Evolutionary conservation across 2,113 vertebrate species (phyloP), one percentile per base, ranked within the genome.

Genomic region (Acanthochromis polyacanthus): DNA sequence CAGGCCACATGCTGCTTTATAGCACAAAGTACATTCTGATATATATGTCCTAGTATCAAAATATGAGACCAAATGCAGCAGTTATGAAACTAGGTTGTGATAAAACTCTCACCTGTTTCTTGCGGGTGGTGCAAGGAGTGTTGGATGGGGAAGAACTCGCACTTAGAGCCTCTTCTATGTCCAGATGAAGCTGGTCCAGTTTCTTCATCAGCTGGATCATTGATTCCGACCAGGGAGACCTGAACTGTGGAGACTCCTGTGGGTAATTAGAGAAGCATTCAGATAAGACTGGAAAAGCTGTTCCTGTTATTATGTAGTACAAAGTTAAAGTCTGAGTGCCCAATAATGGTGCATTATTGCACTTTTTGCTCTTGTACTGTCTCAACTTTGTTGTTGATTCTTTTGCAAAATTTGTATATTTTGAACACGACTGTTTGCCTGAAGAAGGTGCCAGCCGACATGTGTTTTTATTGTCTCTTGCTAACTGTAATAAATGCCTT

Each of bases 111-210:
- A 95, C 94, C 93, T 87, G 86, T 53, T 95, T 88, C 76, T 89
- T 95, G 75, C 93, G 93, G 78, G 89, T 56, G 55, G 87, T 83
- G 83, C 85, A 85, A 78, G 95, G 95, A 9, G 96, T 95, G 91
- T 88, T 69, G 0, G 91, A 93, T 2, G 95, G 95, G 80, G 96
- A 96, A 61, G 95, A 93, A 58, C 89, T 78, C 43, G 89, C 84
- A 81, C 94, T 96, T 66, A 97, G 93, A 75, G 95, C 96, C 79
- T 97, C 96, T 86, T 96, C 95, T 68, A 97, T 96, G 90, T 97
- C 96, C 81, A 95, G 84, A 85, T 96, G 93, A 68, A 98, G 91
- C 72, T 93, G 93, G 84, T 97, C 96, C 71, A 97, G 94, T 73
- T 95, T 96, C 89, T 89, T 95, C 94, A 97, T 95, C 73, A 98